Conservation (phyloP, 2,113 vertebrate genomes). For the Thamnaconus septentrionalis region DNA sequence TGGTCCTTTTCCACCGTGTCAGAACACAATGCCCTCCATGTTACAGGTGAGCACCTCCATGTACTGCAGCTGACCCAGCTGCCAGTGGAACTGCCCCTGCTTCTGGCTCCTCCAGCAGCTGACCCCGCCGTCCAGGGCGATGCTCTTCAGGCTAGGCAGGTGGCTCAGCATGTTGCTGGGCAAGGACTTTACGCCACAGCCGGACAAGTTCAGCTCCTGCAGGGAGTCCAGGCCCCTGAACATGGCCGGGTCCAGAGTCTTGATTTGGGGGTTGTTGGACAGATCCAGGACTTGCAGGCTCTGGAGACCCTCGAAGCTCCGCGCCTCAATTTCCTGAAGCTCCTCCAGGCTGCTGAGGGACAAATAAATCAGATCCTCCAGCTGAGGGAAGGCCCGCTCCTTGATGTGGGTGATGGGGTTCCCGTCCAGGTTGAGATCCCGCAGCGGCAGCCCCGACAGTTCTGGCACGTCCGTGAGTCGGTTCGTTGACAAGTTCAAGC, state of each 20-base stretch:
- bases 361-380: slow-evolving; percentile 85
- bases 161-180: slow-evolving; percentile 80
- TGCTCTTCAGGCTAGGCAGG: slow-evolving; percentile 86
- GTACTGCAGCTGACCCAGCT: slow-evolving; percentile 80
- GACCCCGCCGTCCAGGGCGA: slow-evolving; percentile 78
- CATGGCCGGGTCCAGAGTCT: slow-evolving; percentile 73
- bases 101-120: slow-evolving; percentile 87
- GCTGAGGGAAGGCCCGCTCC: slow-evolving; percentile 76
- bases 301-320: slow-evolving; percentile 80
- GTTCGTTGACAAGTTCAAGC: slow-evolving; percentile 87
- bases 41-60: slow-evolving; percentile 83
- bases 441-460: slow-evolving; percentile 82
- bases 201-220: slow-evolving; percentile 89
- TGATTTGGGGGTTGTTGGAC: slow-evolving; percentile 82
- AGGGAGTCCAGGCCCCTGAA: slow-evolving; percentile 84
- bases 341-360: slow-evolving; percentile 81
- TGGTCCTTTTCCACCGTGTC: slow-evolving; percentile 26
- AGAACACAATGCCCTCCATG: slow-evolving; percentile 57
- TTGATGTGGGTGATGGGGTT: slow-evolving; percentile 80
- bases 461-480: slow-evolving; percentile 74
- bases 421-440: slow-evolving; percentile 87
- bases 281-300: slow-evolving; percentile 90
- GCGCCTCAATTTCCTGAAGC: slow-evolving; percentile 73
- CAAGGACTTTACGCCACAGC: slow-evolving; percentile 76
- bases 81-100: slow-evolving; percentile 87